Evolutionary conservation across 2,888 invertebrate species (phyloP).

Genomic region (Stenotaenia linearis): DNA sequence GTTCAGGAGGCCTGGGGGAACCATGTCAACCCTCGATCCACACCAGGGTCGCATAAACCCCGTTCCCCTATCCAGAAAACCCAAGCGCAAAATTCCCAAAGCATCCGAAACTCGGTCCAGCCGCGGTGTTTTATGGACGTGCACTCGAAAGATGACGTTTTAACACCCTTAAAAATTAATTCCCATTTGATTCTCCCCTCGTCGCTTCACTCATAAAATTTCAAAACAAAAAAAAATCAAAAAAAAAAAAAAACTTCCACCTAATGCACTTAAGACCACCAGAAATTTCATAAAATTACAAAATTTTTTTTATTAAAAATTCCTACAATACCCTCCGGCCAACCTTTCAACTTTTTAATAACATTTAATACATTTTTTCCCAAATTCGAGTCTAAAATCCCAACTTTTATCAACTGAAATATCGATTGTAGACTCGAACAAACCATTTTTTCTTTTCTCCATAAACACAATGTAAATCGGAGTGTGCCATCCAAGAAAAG

Average conservation of each 20-base stretch:
- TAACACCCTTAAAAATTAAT: background rate
- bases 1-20: constrained; percentile 13
- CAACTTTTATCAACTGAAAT: too few species aligned
- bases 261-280: background rate
- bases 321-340: background rate
- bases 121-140: background rate
- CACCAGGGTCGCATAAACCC: constrained; percentile 1
- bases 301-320: constrained; percentile 11
- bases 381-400: too few species aligned
- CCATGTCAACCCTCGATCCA: background rate
- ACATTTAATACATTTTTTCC: background rate
- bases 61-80: background rate
- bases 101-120: background rate
- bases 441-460: background rate
- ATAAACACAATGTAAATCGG: background rate
- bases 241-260: background rate
- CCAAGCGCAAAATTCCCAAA: background rate
- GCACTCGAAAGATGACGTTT: background rate
- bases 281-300: background rate
- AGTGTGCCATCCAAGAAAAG: background rate
- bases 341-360: background rate
- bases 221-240: background rate
- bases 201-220: background rate
- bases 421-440: too few species aligned
- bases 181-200: background rate